Percentiles rank a stretch among this genome's conserved stretches.
These are phyloP conservation scores for Formica selysi DNA, from an alignment of 1,140 invertebrate genomes.

Conservation along the genomic window DNA sequence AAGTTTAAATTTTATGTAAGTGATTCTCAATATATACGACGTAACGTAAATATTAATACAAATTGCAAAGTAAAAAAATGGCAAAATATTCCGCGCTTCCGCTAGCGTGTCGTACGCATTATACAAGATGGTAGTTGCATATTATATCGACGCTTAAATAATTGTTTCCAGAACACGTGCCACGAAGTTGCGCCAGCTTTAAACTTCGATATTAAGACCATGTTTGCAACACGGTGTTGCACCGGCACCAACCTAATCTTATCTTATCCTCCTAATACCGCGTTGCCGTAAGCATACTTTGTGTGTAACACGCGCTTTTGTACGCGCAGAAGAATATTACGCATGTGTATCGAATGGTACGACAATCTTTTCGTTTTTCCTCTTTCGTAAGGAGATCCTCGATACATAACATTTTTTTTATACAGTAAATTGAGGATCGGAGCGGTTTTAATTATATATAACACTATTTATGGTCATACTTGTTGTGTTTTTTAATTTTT, in stretches of 20 bases:
- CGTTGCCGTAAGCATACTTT: slow-evolving; percentile 43
- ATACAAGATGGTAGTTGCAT: background rate
- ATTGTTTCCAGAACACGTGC: background rate
- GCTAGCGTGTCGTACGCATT: background rate
- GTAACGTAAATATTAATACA: slow-evolving; percentile 23
- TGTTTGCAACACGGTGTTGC: slow-evolving; percentile 70
- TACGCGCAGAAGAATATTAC: slow-evolving; percentile 13
- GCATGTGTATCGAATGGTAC: slow-evolving; percentile 4
- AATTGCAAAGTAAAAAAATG: background rate
- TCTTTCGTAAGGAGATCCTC: background rate
- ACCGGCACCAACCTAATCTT: slow-evolving; percentile 79
- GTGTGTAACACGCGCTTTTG: slow-evolving; percentile 53
- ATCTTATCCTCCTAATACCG: slow-evolving; percentile 82
- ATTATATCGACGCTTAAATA: slow-evolving; percentile 5
- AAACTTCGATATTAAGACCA: slow-evolving; percentile 59
- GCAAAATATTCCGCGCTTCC: background rate
- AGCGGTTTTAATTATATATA: background rate
- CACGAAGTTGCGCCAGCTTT: slow-evolving; percentile 50
- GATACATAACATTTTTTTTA: background rate
- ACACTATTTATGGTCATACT: background rate
- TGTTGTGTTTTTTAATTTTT: background rate
- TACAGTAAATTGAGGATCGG: background rate
- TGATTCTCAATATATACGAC: background rate
- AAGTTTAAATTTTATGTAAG: slow-evolving; percentile 21
- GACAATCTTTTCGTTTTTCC: background rate